Evolutionary conservation across 2,797 vertebrate genomes (phyloP).

Genomic region (Typhlichthys eigenmanni): DNA sequence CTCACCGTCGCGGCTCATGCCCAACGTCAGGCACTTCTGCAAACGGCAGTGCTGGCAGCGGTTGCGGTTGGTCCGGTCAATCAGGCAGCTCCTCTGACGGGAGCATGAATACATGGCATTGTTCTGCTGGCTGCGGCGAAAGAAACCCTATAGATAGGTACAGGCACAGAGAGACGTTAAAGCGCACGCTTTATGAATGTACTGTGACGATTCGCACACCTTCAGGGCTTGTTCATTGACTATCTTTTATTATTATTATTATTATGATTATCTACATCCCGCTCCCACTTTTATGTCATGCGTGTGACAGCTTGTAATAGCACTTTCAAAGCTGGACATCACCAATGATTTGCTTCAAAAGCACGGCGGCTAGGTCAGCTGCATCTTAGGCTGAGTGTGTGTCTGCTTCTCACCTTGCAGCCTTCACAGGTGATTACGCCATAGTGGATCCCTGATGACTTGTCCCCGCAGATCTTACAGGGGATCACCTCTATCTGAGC

Average conservation of each 20-base stretch:
- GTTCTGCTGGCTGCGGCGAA: constrained; percentile 92
- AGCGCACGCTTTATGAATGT: constrained; percentile 8
- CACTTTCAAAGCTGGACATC: no score
- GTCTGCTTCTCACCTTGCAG: constrained; percentile 84
- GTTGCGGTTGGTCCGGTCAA: constrained; percentile 91
- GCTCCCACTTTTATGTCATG: no score
- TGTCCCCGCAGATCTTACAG: constrained; percentile 94
- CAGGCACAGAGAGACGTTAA: not conserved
- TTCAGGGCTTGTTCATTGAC: not conserved
- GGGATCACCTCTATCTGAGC: constrained; percentile 95
- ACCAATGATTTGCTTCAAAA: not conserved
- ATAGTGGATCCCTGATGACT: constrained; percentile 94
- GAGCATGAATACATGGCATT: constrained; percentile 93
- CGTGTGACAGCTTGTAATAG: no score
- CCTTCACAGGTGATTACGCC: constrained; percentile 94
- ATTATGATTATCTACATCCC: no score
- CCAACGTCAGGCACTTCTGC: constrained; percentile 90
- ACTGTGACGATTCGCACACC: constrained; percentile 5
- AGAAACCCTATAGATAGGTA: constrained; percentile 81
- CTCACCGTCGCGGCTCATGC: constrained; percentile 94
- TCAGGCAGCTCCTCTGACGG: constrained; percentile 89
- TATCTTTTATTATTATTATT: no score
- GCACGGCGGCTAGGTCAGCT: not conserved
- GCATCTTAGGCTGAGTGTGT: not conserved
- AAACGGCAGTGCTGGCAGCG: constrained; percentile 93